Evolutionary conservation across 2,888 invertebrate genomes (phyloP).

Genomic region (Phaedon cochleariae): DNA sequence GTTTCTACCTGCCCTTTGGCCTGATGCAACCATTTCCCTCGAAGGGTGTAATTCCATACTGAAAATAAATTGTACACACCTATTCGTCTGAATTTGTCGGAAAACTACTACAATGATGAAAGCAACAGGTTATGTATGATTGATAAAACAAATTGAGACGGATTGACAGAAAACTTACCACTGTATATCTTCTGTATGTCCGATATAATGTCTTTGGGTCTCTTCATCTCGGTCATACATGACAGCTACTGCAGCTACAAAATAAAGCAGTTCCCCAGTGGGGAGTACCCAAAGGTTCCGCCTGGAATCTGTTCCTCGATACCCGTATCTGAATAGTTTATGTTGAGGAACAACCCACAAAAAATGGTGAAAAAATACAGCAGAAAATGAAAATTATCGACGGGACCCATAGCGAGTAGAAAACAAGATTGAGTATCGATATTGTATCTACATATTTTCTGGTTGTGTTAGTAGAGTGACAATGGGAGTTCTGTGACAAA

Average conservation of each 20-base stretch:
- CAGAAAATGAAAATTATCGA: no score
- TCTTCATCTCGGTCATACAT: conserved; percentile 88
- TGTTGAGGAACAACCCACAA: conserved; percentile 58
- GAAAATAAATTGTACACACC: conserved; percentile 23
- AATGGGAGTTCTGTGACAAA: no score
- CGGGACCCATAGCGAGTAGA: no score
- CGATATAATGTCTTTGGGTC: conserved; percentile 87
- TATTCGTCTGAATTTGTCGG: not conserved
- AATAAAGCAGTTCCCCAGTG: conserved; percentile 91
- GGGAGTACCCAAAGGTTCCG: conserved; percentile 92
- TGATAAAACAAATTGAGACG: not conserved
- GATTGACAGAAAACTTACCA: conserved; percentile 70
- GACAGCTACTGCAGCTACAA: conserved; percentile 91
- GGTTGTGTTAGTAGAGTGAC: not conserved
- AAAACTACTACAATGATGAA: no score
- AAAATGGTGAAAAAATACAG: no score
- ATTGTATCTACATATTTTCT: no score
- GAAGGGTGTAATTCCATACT: conserved; percentile 92
- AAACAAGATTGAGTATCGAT: no score
- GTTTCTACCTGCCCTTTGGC: conserved; percentile 85
- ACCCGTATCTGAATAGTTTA: conserved; percentile 78
- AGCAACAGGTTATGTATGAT: no score
- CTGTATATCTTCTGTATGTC: conserved; percentile 93
- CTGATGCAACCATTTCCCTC: conserved; percentile 87
- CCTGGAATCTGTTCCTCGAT: conserved; percentile 89